Percentiles rank a stretch among this genome's conserved stretches.
Conservation (phyloP, 1,140 invertebrate species). For the Philopotamus ludificatus region DNA sequence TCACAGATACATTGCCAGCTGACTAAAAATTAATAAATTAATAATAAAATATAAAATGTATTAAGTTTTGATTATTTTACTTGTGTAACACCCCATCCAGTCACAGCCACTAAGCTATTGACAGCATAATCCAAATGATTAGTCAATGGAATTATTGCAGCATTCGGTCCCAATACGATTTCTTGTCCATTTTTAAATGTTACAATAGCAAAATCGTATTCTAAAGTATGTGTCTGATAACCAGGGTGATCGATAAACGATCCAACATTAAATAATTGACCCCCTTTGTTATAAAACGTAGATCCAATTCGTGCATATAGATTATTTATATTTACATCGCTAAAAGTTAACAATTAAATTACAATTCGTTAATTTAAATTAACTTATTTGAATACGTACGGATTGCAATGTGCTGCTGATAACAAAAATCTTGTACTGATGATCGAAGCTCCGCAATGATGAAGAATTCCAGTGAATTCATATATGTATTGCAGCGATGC, state of each 20-base stretch:
- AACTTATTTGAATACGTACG: constrained; percentile 36
- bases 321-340: too few species aligned
- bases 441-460: constrained; percentile 49
- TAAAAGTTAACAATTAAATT: too few species aligned
- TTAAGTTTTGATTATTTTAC: neutral
- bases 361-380: too few species aligned
- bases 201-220: constrained; percentile 10
- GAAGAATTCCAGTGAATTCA: too few species aligned
- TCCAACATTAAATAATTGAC: constrained; percentile 13
- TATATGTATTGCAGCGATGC: constrained; percentile 44
- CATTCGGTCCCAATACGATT: neutral
- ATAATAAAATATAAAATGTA: neutral
- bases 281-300: constrained; percentile 6
- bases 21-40: neutral
- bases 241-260: constrained; percentile 4
- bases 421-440: constrained; percentile 49
- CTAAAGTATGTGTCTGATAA: neutral
- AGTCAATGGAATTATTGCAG: neutral
- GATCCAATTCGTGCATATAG: constrained; percentile 10
- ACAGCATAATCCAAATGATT: neutral
- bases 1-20: neutral
- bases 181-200: neutral
- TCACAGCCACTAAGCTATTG: neutral
- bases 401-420: constrained; percentile 57
- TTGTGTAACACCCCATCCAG: constrained; percentile 5